A percentile compares a stretch with the other conserved stretches of the same genome.
phyloP scores from a whole-genome alignment of 2,113 vertebrate genomes.

The Oxyura jamaicensis region DNA sequence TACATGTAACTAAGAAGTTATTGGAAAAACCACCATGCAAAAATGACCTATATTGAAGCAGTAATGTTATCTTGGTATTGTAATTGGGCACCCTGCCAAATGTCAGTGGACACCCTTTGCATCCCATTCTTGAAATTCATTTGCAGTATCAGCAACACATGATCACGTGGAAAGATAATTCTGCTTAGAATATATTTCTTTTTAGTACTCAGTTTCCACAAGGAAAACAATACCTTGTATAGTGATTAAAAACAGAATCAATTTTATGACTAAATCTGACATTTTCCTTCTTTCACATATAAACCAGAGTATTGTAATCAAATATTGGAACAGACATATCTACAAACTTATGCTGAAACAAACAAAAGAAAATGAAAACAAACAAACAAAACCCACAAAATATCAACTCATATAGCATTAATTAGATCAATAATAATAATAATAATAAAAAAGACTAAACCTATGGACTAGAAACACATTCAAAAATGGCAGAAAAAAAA shows the following conservation, averaged over 20 bases:
- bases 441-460: neutral
- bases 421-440: neutral
- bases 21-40: neutral
- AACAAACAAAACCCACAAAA: neutral
- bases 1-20: neutral
- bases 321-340: neutral
- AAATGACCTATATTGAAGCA: neutral
- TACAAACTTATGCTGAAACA: neutral
- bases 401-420: neutral
- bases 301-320: neutral
- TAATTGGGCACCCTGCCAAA: neutral
- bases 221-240: constrained; percentile 9
- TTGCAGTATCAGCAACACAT: neutral
- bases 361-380: too few relatives aligned
- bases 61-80: neutral
- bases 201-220: constrained; percentile 7
- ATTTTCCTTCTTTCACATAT: constrained; percentile 12
- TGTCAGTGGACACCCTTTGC: neutral
- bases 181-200: neutral
- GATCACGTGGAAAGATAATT: constrained; percentile 15
- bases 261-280: constrained; percentile 3
- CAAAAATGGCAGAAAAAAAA: constrained; percentile 1
- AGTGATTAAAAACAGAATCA: constrained; percentile 42
- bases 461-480: neutral
- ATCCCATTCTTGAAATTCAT: neutral